phyloP scores from a whole-genome alignment of 1,140 invertebrate genomes.

The Drosophila sproati region DNA sequence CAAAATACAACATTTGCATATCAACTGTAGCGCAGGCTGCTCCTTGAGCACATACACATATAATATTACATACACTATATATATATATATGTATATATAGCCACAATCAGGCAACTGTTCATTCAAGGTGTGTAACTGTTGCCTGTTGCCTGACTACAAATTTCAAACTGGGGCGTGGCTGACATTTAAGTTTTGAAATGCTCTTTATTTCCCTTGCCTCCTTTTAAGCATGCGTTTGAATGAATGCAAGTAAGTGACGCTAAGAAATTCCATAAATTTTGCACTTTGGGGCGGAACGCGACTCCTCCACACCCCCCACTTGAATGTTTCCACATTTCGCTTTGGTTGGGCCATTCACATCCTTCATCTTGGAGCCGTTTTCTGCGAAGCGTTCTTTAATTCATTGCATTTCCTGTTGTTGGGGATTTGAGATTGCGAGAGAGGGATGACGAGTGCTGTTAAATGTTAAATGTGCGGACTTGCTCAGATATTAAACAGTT shows the following conservation, averaged over 20 bases:
- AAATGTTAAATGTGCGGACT: slow-evolving; percentile 15
- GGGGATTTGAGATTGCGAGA: neutral
- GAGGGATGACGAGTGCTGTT: neutral
- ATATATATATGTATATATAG: neutral
- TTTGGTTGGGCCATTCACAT: slow-evolving; percentile 27
- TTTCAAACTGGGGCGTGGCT: slow-evolving; percentile 32
- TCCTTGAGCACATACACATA: neutral
- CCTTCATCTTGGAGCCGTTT: slow-evolving; percentile 21
- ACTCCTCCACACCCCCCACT: neutral
- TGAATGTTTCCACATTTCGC: slow-evolving; percentile 33
- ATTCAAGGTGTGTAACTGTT: slow-evolving; percentile 22
- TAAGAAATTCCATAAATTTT: slow-evolving; percentile 24
- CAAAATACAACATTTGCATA: slow-evolving; percentile 2
- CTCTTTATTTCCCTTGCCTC: neutral
- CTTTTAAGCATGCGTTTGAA: slow-evolving; percentile 8
- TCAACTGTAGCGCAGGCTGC: neutral
- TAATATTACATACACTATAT: neutral
- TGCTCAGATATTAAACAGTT: slow-evolving; percentile 21
- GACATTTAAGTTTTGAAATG: slow-evolving; percentile 40
- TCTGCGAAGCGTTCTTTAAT: slow-evolving; percentile 41
- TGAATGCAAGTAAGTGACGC: slow-evolving; percentile 12
- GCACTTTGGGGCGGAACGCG: slow-evolving; percentile 5
- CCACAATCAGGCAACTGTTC: slow-evolving; percentile 5
- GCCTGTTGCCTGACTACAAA: slow-evolving; percentile 5
- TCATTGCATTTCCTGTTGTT: slow-evolving; percentile 66